phyloP scores from a whole-genome alignment of 2,797 vertebrate genomes.

The Columba guinea region DNA sequence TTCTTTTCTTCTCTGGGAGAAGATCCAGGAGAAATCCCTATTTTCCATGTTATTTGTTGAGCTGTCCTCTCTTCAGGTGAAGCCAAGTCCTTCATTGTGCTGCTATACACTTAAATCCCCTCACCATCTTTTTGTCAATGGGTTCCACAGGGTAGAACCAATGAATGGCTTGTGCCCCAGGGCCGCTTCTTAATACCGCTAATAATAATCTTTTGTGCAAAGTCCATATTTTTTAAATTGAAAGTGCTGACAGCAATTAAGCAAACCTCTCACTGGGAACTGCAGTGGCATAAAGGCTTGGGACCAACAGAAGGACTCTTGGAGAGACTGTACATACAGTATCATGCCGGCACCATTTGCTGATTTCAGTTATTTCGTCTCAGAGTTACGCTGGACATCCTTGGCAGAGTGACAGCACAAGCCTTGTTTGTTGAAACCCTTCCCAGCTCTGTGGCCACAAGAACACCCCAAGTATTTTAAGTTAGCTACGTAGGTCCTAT shows the following conservation, averaged over 20 bases:
- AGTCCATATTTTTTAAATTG: neutral
- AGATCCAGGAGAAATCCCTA: neutral
- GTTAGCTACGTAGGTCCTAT: conserved; percentile 49
- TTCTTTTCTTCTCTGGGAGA: neutral
- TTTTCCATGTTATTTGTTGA: neutral
- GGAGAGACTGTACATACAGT: neutral
- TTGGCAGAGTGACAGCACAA: conserved; percentile 33
- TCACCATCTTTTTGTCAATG: neutral
- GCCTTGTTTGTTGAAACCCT: conserved; percentile 1
- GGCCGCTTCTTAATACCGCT: neutral
- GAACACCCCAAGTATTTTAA: conserved; percentile 58
- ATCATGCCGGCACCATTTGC: neutral
- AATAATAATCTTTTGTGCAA: neutral
- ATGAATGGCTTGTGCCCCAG: neutral
- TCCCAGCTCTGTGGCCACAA: neutral
- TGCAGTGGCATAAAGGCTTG: neutral
- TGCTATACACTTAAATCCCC: neutral
- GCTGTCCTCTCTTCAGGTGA: neutral
- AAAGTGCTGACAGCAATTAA: neutral
- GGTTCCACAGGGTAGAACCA: neutral
- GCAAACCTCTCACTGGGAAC: neutral
- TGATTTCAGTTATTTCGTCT: neutral
- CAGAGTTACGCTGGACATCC: neutral
- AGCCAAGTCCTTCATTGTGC: neutral
- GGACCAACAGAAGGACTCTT: neutral